Percentiles rank a stretch among this genome's conserved stretches.
phyloP scores from a whole-genome alignment of 2,797 vertebrate species.

The Tapera naevia region DNA sequence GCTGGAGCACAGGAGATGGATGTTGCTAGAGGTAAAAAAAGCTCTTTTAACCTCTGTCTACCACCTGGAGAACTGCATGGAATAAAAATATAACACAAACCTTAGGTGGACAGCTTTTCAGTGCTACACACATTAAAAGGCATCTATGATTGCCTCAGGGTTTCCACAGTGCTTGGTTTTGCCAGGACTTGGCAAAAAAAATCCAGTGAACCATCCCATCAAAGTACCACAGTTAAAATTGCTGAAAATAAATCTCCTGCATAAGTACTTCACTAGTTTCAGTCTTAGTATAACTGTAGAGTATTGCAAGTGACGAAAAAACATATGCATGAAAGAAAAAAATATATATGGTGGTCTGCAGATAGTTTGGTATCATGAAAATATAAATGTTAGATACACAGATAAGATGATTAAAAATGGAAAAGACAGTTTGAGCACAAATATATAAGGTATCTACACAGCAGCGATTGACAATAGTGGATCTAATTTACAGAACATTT shows the following conservation, averaged over 20 bases:
- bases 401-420: slow-evolving; percentile 6
- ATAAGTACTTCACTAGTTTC: background rate
- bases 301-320: slow-evolving; percentile 2
- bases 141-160: background rate
- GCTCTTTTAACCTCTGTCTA: background rate
- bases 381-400: background rate
- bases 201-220: background rate
- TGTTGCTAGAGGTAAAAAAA: background rate
- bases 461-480: slow-evolving; percentile 3
- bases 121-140: background rate
- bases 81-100: background rate
- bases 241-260: background rate
- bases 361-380: background rate
- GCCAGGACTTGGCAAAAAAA: background rate
- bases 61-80: background rate
- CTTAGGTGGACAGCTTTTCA: background rate
- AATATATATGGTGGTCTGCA: background rate
- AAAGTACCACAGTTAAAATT: background rate
- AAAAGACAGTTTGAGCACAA: slow-evolving; percentile 32
- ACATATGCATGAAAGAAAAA: background rate
- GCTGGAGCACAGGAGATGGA: background rate
- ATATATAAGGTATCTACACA: background rate
- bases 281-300: background rate
- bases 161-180: background rate
- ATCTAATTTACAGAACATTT: slow-evolving; percentile 36